Evolutionary conservation across 1,140 invertebrate species (phyloP), one percentile per base, ranked within the genome.

Genomic region (Kradibia gibbosae): DNA sequence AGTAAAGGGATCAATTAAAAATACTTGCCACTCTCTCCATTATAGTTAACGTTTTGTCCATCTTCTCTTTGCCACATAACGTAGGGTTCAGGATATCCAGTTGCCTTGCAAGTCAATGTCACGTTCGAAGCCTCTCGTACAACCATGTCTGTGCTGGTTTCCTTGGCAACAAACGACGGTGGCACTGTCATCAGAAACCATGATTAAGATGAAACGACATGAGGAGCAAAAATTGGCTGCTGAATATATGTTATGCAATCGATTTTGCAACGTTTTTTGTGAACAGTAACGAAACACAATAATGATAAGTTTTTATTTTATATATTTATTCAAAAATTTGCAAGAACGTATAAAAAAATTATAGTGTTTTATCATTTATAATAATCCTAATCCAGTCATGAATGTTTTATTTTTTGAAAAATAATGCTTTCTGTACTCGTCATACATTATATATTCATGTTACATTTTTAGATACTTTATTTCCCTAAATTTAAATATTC

Each of bases 1-100:
- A 39, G 17, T 48, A 28, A 55, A 80, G 53, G 57, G 31, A 87
- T 88, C n/a, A 71, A 86, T 84, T 78, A 31, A 71, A 36, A 34
- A 45, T 78, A 88, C 88, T 92, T 92, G 96, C 96, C 96, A 85
- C 93, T 94, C 88, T 96, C 95, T 28, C 96, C 95, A 87, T 96
- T 96, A 89, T 96, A 97, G 88, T 95, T 94, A 88, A 97, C 96
- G 86, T 96, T 95, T 88, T 96, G 94, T 60, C 96, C 95, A 87
- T 98, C 97, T 90, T 97, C 96, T 60, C 97, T 92, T 62, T 96
- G 92, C 97, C 97, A 98, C 94, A 97, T 97, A 83, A 97, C 94
- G 86, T 97, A 97, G 70, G 97, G 97, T 82, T 96, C 95, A 0
- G 97, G 97, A 89, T 97, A 96, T 73, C 97, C 97, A 22, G 93